phyloP scores from a whole-genome alignment of 2,113 vertebrate species.

The Rhizomys pruinosus region DNA sequence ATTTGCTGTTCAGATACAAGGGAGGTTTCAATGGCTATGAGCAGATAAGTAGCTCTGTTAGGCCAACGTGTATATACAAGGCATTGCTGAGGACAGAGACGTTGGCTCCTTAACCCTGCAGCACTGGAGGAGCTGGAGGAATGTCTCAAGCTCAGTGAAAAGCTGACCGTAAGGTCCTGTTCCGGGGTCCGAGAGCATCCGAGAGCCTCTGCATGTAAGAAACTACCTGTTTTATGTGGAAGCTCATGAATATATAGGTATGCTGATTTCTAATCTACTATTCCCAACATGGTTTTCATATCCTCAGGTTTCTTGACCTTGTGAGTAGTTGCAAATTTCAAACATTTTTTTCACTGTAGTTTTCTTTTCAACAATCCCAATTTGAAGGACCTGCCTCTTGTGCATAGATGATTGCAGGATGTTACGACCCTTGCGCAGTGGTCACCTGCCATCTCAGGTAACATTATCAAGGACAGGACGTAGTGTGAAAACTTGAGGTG shows the following conservation, averaged over 20 bases:
- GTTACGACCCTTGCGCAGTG: not conserved
- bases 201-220: not conserved
- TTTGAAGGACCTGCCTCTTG: not conserved
- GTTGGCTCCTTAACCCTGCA: not conserved
- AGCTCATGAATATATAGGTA: not conserved
- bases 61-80: constrained; percentile 36
- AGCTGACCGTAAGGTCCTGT: constrained; percentile 34
- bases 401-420: not conserved
- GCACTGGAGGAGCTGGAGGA: not conserved
- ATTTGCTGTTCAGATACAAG: constrained; percentile 62
- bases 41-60: constrained; percentile 68
- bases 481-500: not conserved
- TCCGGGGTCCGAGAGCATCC: not conserved
- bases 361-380: not conserved
- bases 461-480: not conserved
- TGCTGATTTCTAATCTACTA: not conserved
- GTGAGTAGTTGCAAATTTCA: not conserved
- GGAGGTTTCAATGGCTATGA: constrained; percentile 67
- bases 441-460: not conserved
- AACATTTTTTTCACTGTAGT: not conserved
- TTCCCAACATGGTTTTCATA: not conserved
- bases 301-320: not conserved
- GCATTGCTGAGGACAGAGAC: not conserved
- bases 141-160: constrained; percentile 40
- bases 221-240: not conserved